Base-by-base conservation (phyloP, 23 tunicate genomes). In the Clavelina lepadiformis region DNA sequence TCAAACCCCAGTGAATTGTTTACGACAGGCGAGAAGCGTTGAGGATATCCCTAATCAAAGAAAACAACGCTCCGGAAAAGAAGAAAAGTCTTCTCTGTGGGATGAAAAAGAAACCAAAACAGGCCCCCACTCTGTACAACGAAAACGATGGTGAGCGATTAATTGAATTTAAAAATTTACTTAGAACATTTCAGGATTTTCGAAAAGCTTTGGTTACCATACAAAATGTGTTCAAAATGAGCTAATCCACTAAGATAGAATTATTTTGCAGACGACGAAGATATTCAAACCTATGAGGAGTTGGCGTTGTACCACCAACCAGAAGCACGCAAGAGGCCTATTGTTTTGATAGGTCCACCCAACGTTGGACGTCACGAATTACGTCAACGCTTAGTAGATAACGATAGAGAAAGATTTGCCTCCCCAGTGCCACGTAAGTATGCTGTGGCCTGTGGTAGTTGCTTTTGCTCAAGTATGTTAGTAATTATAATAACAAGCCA, bases 231-330 rank as follows among this genome's bases (percentile, higher is more conserved):
- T n/a, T n/a, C n/a, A n/a, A n/a, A n/a, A n/a, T n/a, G n/a, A n/a
- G n/a, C n/a, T n/a, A n/a, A n/a, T n/a, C n/a, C n/a, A n/a, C n/a
- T n/a, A n/a, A n/a, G n/a, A n/a, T 55, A 55, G 11, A 18, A 31
- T 34, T 34, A 7, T 8, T 28, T n/a, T 66, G 15, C 60, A 74
- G 89, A 85, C 2, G 91, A 82, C 20, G 86, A 83, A 46, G 51
- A 34, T 3, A 73, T 91, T 1, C 81, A 82, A 58, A 71, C 89
- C 22, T 91, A 91, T 36, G 98, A 91, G 62, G 91, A 91, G 50
- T 77, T 91, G 98, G 86, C 91, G 4, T 58, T 91, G 1, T 83
- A 91, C 58, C 92, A 91, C 52, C 98, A 91, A 67, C 92, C 92
- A 22, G 92, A 82, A 69, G 35, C 74, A 3, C 67, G 68, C 56